Conservation (phyloP, 2,888 invertebrate genomes). For the Zelleria hepariella region DNA sequence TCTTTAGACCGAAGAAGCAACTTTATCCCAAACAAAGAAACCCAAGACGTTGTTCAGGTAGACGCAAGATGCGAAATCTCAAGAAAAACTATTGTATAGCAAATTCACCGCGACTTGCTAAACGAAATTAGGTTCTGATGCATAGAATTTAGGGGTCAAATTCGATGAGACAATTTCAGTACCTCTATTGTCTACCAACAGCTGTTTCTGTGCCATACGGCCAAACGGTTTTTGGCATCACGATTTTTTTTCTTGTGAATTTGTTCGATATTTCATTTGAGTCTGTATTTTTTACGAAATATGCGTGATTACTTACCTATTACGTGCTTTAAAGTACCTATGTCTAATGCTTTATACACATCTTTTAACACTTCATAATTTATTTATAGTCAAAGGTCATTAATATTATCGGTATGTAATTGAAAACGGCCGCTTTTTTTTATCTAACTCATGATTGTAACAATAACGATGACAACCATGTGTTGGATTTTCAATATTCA, state of each 20-base stretch:
- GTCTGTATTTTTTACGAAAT: neutral
- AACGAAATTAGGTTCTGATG: neutral
- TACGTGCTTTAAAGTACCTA: neutral
- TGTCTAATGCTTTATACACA: neutral
- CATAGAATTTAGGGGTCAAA: neutral
- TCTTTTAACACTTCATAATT: neutral
- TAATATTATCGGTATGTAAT: neutral
- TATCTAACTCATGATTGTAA: neutral
- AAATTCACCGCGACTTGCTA: neutral
- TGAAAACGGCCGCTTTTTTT: neutral
- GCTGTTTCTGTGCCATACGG: neutral
- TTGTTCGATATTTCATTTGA: neutral
- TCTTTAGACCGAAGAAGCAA: neutral
- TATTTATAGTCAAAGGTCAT: neutral
- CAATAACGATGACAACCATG: neutral
- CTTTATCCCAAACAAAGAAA: slow-evolving; percentile 2
- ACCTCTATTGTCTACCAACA: neutral
- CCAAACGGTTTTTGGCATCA: neutral
- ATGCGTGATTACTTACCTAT: neutral
- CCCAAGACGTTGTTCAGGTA: slow-evolving; percentile 39
- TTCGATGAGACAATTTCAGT: neutral
- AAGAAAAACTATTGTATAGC: slow-evolving; percentile 30
- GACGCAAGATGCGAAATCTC: slow-evolving; percentile 60
- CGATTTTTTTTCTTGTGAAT: neutral
- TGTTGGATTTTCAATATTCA: neutral